Conservation (phyloP, 2,113 vertebrate species). For the Corythaeola cristata region DNA sequence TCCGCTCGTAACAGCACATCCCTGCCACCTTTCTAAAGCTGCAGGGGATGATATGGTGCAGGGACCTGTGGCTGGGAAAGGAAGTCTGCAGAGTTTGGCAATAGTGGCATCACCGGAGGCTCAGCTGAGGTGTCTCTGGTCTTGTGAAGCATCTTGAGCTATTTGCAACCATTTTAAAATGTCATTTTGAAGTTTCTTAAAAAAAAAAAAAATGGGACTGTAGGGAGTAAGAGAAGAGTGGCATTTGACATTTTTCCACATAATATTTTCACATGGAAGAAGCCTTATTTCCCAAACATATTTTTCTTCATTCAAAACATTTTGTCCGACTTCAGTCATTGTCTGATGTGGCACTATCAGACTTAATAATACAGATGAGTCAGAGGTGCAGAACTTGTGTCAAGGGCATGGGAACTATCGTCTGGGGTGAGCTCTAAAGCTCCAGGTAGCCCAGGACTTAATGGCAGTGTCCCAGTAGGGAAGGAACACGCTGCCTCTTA, state of each 20-base stretch:
- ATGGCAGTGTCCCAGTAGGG: fast-evolving
- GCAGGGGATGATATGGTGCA: neutral
- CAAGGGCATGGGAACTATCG: neutral
- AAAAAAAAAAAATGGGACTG: neutral
- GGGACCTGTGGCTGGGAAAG: neutral
- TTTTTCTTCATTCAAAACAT: neutral
- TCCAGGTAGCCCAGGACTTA: neutral
- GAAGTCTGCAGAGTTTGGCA: neutral
- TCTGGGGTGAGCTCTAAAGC: neutral
- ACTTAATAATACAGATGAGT: neutral
- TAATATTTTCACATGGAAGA: neutral
- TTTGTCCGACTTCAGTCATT: neutral
- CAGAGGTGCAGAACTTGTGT: neutral
- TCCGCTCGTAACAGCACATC: neutral
- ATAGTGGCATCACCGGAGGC: neutral
- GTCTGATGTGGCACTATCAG: neutral
- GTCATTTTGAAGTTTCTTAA: neutral
- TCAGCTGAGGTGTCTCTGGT: neutral
- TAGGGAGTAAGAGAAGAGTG: neutral
- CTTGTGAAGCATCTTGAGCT: neutral
- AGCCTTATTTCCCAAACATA: neutral
- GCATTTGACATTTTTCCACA: neutral
- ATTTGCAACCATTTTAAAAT: neutral
- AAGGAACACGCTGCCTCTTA: neutral
- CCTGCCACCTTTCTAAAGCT: neutral